These are phyloP conservation scores for Latrodectus hesperus DNA, from an alignment of 2,888 invertebrate genomes.

Conservation along the genomic window DNA sequence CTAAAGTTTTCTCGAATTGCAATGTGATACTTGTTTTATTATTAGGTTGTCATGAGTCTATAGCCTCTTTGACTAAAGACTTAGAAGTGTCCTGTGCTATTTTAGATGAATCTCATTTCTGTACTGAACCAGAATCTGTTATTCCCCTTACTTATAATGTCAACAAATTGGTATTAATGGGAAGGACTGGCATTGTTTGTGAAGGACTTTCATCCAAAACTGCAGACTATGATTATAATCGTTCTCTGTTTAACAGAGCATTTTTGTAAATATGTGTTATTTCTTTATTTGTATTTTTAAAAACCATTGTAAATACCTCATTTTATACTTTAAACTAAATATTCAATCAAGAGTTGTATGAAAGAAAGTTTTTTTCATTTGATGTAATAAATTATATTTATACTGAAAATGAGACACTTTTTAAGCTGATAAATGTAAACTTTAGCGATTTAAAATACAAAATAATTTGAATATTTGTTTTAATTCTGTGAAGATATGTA, in stretches of 20 bases:
- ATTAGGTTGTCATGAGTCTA: not conserved
- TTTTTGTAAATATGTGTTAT: not conserved
- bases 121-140: not conserved
- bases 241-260: not conserved
- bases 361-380: too few relatives aligned
- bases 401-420: too few relatives aligned
- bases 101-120: not conserved
- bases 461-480: too few relatives aligned
- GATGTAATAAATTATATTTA: too few relatives aligned
- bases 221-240: not conserved
- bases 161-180: not conserved
- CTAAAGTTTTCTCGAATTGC: not conserved
- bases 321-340: too few relatives aligned
- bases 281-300: not conserved
- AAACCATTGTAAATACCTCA: too few relatives aligned
- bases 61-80: not conserved
- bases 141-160: not conserved
- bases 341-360: too few relatives aligned
- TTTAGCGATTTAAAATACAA: too few relatives aligned
- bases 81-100: not conserved
- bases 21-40: not conserved
- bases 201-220: not conserved
- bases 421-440: too few relatives aligned
- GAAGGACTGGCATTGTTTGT: not conserved
- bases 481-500: too few relatives aligned